Evolutionary conservation across 2,113 vertebrate species (phyloP).

Genomic region (Corvus moneduloides): DNA sequence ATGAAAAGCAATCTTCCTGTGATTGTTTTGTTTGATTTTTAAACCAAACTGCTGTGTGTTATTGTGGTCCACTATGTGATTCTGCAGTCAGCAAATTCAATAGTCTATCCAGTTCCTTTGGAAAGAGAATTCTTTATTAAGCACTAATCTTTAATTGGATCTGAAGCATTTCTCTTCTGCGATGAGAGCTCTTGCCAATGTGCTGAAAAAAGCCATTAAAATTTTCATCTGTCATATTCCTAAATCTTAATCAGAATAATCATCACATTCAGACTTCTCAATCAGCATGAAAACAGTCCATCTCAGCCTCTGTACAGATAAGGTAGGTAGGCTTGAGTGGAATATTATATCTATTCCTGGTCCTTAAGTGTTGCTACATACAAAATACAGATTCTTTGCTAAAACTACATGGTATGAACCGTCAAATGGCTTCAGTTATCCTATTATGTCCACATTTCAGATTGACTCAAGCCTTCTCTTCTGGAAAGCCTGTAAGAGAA

Average conservation of each 20-base stretch:
- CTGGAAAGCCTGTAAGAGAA: constrained; percentile 16
- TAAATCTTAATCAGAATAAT: constrained; percentile 10
- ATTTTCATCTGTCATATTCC: not conserved
- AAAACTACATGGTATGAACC: not conserved
- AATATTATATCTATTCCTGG: not conserved
- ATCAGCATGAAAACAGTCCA: not conserved
- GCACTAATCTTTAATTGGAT: constrained; percentile 12
- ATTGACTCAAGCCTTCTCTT: constrained; percentile 1
- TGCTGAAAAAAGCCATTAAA: not conserved
- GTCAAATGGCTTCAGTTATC: constrained; percentile 1
- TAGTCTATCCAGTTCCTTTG: not conserved
- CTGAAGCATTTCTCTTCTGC: not conserved
- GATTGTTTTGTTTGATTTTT: not conserved
- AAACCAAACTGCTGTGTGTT: not conserved
- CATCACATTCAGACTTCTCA: not conserved
- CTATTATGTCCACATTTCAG: not conserved
- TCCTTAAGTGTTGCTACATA: not conserved
- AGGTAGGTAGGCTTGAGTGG: not conserved
- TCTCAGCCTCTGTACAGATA: not conserved
- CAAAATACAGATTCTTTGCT: not conserved
- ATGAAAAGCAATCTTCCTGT: not conserved
- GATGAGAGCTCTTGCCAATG: not conserved
- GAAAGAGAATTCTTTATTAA: not conserved
- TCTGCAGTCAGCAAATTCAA: not conserved
- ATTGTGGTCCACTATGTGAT: not conserved